Percentiles rank a stretch among this genome's conserved stretches.
These are phyloP conservation scores for Lasius fuliginosus DNA, from an alignment of 2,888 invertebrate species.

Conservation along the genomic window DNA sequence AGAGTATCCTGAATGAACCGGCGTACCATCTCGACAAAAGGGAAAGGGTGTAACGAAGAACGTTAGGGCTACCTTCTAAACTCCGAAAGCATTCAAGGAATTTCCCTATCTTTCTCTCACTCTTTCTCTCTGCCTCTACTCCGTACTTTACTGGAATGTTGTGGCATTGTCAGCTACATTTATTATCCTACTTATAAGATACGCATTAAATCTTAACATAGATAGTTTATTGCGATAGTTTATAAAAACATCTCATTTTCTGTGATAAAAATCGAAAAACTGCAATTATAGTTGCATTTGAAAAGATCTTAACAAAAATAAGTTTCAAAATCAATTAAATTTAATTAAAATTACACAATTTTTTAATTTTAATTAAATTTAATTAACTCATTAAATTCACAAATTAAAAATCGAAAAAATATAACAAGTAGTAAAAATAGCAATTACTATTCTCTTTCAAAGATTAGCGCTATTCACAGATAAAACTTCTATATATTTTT, in stretches of 20 bases:
- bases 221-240: slow-evolving; percentile 44
- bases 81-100: slow-evolving; percentile 79
- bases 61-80: slow-evolving; percentile 77
- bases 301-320: not conserved
- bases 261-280: not conserved
- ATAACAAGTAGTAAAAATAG: not conserved
- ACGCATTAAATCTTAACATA: slow-evolving; percentile 68
- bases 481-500: slow-evolving; percentile 41
- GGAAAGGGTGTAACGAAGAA: slow-evolving; percentile 82
- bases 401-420: not conserved
- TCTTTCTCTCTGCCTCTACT: slow-evolving; percentile 31
- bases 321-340: not conserved
- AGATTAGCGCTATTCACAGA: not conserved
- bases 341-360: not conserved
- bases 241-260: slow-evolving; percentile 8
- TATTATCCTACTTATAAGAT: slow-evolving; percentile 71
- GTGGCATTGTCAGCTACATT: slow-evolving; percentile 78
- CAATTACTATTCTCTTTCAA: not conserved
- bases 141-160: slow-evolving; percentile 69
- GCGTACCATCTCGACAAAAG: slow-evolving; percentile 80
- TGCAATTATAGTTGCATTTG: not conserved
- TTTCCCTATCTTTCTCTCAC: slow-evolving; percentile 67
- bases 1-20: slow-evolving; percentile 81
- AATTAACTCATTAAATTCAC: not conserved
- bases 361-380: too few relatives aligned